A percentile compares a stretch with the other conserved stretches of the same genome.
Conservation (phyloP, 2,113 vertebrate genomes). For the Accipiter virgatus region DNA sequence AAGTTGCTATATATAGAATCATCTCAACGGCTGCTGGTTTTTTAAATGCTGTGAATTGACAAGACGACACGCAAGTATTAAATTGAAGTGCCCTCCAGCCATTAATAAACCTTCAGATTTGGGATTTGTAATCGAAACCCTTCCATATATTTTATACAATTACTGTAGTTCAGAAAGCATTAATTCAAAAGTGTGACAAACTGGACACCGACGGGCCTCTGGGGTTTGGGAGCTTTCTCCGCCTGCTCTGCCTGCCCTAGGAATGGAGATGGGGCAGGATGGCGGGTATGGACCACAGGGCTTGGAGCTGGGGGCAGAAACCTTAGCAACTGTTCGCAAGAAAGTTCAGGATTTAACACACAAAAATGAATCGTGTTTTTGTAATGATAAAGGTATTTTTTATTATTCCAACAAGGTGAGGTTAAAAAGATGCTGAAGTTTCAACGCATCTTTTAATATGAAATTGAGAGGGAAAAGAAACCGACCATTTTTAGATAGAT, state of each 20-base stretch:
- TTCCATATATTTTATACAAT: neutral
- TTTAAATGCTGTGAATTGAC: neutral
- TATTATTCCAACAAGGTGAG: neutral
- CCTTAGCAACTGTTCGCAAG: neutral
- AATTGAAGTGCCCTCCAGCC: neutral
- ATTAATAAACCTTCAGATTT: neutral
- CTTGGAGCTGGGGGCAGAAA: neutral
- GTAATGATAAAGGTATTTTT: neutral
- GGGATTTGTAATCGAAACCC: neutral
- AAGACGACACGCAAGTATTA: neutral
- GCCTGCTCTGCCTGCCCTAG: no score
- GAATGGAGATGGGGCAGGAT: neutral
- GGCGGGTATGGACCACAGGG: neutral
- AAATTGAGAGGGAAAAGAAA: neutral
- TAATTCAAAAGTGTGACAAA: neutral
- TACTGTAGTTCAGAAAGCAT: neutral
- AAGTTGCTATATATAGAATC: constrained; percentile 36
- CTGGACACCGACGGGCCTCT: rapidly evolving
- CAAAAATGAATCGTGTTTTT: neutral
- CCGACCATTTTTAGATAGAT: neutral
- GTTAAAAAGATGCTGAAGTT: neutral
- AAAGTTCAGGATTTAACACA: neutral
- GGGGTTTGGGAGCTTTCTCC: neutral
- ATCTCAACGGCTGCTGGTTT: neutral
- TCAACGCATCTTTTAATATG: neutral